phyloP scores from a whole-genome alignment of 1,140 invertebrate genomes.

The Hypsibius dujardini region DNA sequence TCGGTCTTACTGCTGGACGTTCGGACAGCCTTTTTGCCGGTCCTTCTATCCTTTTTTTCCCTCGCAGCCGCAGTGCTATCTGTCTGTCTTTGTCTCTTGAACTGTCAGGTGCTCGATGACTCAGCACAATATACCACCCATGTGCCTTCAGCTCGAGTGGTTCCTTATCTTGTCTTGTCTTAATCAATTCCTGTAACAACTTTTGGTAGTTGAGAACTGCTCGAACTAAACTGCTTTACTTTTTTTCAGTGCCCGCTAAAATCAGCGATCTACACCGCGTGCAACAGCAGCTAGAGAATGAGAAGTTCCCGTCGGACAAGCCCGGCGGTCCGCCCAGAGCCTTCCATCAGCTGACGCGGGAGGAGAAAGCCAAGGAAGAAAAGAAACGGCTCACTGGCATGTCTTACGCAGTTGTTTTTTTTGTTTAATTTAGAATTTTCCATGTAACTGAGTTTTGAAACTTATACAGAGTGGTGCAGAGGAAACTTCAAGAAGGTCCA shows the following conservation, averaged over 20 bases:
- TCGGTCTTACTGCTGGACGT: too few relatives aligned
- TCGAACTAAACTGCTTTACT: slow-evolving; percentile 5
- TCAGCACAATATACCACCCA: too few relatives aligned
- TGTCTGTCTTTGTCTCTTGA: too few relatives aligned
- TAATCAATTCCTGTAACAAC: too few relatives aligned
- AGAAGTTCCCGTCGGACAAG: slow-evolving; percentile 62
- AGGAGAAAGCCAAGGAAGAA: slow-evolving; percentile 70
- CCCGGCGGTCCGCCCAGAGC: slow-evolving; percentile 57
- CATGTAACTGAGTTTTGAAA: neutral
- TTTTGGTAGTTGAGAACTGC: too few relatives aligned
- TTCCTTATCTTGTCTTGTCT: too few relatives aligned
- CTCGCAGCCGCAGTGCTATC: too few relatives aligned
- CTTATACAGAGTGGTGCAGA: slow-evolving; percentile 61
- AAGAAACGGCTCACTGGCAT: slow-evolving; percentile 66
- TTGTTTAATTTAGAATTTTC: neutral
- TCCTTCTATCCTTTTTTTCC: too few relatives aligned
- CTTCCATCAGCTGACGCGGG: slow-evolving; percentile 66
- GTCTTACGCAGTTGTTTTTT: slow-evolving; percentile 10
- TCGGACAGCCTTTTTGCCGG: too few relatives aligned
- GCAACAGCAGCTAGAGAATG: slow-evolving; percentile 76
- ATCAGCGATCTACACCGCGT: slow-evolving; percentile 83
- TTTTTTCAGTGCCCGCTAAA: slow-evolving; percentile 55
- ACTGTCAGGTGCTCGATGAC: too few relatives aligned
- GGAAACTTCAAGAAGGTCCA: slow-evolving; percentile 81
- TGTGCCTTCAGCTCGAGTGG: too few relatives aligned